A percentile compares a stretch with the other conserved stretches of the same genome.
Evolutionary conservation across 2,888 invertebrate species (phyloP).

Genomic region (Plagiodera versicolora): DNA sequence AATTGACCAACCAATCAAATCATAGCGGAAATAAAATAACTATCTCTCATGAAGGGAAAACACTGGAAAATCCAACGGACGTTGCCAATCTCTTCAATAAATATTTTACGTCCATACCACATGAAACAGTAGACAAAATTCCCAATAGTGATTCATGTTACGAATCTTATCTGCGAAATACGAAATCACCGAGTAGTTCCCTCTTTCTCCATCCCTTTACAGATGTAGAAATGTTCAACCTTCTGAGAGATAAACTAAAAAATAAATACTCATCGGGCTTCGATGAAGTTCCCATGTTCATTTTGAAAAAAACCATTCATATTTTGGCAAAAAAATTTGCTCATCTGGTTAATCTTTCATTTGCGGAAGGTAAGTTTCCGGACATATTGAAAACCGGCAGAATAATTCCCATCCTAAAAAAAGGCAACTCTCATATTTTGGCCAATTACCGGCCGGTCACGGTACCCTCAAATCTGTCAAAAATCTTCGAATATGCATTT

Average conservation of each 20-base stretch:
- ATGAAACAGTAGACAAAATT: neutral
- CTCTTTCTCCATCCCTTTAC: neutral
- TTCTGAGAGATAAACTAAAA: neutral
- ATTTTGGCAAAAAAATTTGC: neutral
- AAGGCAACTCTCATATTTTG: neutral
- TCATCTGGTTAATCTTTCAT: neutral
- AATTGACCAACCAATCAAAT: conserved; percentile 7
- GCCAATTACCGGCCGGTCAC: neutral
- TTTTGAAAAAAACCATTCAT: neutral
- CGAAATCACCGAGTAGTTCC: neutral
- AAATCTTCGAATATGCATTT: too few species aligned
- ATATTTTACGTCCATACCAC: conserved; percentile 3
- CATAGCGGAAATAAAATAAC: conserved; percentile 3
- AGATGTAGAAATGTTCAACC: neutral
- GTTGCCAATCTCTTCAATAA: conserved; percentile 1
- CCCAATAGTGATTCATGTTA: neutral
- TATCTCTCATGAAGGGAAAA: conserved; percentile 2
- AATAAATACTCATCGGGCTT: too few species aligned
- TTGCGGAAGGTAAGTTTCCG: neutral
- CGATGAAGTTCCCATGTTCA: neutral
- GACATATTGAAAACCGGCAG: neutral
- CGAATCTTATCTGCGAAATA: neutral
- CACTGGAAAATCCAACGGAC: neutral
- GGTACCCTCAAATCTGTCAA: neutral
- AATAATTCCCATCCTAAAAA: neutral